Evolutionary conservation across 2,113 vertebrate genomes (phyloP).

Genomic region (Aphelocoma coerulescens): DNA sequence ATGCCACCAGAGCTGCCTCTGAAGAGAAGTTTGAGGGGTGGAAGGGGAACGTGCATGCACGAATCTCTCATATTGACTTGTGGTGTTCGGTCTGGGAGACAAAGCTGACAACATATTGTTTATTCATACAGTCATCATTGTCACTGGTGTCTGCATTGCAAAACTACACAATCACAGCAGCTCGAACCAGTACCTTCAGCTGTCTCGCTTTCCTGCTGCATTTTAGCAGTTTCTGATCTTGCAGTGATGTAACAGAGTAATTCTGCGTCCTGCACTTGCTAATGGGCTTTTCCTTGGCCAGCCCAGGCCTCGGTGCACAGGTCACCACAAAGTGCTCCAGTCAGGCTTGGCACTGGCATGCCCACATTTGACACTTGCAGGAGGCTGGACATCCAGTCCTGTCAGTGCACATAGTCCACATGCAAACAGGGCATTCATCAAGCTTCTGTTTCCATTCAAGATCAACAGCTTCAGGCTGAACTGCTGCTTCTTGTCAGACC

Average conservation of each 20-base stretch:
- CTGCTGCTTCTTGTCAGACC: background rate
- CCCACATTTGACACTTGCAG: background rate
- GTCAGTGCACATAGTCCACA: background rate
- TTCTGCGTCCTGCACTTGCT: background rate
- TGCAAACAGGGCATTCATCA: background rate
- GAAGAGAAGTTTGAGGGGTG: background rate
- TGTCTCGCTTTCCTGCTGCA: background rate
- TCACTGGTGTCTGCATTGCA: background rate
- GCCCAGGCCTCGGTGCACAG: background rate
- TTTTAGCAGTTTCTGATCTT: background rate
- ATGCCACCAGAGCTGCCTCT: background rate
- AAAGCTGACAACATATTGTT: background rate
- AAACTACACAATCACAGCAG: background rate
- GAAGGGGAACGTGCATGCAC: background rate
- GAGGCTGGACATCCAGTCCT: background rate
- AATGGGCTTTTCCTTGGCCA: background rate
- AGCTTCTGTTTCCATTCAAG: background rate
- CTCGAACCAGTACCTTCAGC: background rate
- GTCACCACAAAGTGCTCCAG: background rate
- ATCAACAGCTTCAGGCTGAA: constrained; percentile 2
- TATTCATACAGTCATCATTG: background rate
- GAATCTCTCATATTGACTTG: background rate
- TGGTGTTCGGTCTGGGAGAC: background rate
- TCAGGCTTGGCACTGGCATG: background rate
- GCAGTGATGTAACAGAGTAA: background rate